Evolutionary conservation across 2,113 vertebrate genomes (phyloP), one percentile per base, ranked within the genome.

Genomic region (Catagonus wagneri): DNA sequence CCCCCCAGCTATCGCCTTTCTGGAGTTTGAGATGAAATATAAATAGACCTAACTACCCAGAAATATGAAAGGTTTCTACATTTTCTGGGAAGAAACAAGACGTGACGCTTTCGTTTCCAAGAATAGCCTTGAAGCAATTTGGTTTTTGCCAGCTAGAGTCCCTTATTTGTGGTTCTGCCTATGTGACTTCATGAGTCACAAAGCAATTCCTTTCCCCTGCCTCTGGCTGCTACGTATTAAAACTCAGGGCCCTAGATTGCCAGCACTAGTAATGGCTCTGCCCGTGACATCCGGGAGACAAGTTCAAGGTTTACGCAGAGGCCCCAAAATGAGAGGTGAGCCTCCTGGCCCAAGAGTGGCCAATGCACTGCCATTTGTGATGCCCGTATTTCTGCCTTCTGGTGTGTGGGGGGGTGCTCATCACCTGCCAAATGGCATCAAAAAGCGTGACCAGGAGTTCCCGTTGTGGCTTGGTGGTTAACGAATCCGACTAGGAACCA

Each of bases 61-160:
- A 97, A 98, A 89, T 56, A 76, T 90, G 97, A 96, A 98, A 90
- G 96, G 94, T 96, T 95, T 92, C 84, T 98, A 95, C 79, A 80
- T 97, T 98, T 98, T 97, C 98, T 97, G 96, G 97, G 97, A 98
- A 98, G 83, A 97, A 98, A 97, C 96, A 98, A 93, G 97, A 98
- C 78, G 83, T 97, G 96, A 96, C 93, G 95, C 69, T 95, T 93
- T 75, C 78, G 93, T 89, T 98, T 98, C 98, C 95, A 98, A 98
- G 97, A 98, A 98, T 97, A 98, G 97, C 93, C 50, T 69, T 96
- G 97, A 93, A 98, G 97, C 97, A 98, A 95, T 97, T 96, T 97
- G 98, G 94, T 95, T 98, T 97, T 96, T 98, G 98, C 97, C 98
- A 96, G 50, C 83, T 89, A 23, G 96, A 98, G 97, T 98, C 97